Base-by-base conservation (phyloP, 2,888 invertebrate species). In the Microdon myrmicae region DNA sequence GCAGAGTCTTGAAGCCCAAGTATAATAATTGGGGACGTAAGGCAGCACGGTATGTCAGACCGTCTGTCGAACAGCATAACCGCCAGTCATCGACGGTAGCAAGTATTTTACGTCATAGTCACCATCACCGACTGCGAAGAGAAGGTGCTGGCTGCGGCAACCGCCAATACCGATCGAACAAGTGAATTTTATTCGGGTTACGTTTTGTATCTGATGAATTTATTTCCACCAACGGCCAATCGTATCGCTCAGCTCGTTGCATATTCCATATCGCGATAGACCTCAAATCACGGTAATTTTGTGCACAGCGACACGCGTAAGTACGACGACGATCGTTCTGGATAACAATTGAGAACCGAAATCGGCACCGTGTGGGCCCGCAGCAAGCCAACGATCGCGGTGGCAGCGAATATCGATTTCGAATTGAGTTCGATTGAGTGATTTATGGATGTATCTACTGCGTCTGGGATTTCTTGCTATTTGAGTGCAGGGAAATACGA, bases 161-260 rank as follows among this genome's bases (percentile, higher is more conserved):
- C 9, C 37, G 45, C 31, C 34, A 41, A 39, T 43, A 26, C 32
- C 28, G 17, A 58, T 64, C 58, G 20, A 64, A 58, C 64, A 64
- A 64, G 64, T 64, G 64, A 58, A 56, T 64, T 47, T 64, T 47
- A 53, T 64, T 64, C 64, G 64, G 56, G 37, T 51, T 47, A 51
- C 56, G 39, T 45, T 47, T 49, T 25, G 20, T 48, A 12, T 10
- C 20, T 44, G 49, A 55, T 60, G 48, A 48, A 48, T 49, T 55
- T 25, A 49, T 61, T 49, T 49, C 20, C 44, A 38, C 35, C 43
- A 37, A 29, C 10, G 17, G n/a, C n/a, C n/a, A n/a, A n/a, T n/a
- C n/a, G n/a, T n/a, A n/a, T n/a, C n/a, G n/a, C n/a, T n/a, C n/a
- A 23, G 32, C 31, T 48, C 39, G 29, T 28, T 43, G 43, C 39